Percentiles rank a stretch among this genome's conserved stretches.
Conservation (phyloP, 2,888 invertebrate species). For the Ormyrus rosae region DNA sequence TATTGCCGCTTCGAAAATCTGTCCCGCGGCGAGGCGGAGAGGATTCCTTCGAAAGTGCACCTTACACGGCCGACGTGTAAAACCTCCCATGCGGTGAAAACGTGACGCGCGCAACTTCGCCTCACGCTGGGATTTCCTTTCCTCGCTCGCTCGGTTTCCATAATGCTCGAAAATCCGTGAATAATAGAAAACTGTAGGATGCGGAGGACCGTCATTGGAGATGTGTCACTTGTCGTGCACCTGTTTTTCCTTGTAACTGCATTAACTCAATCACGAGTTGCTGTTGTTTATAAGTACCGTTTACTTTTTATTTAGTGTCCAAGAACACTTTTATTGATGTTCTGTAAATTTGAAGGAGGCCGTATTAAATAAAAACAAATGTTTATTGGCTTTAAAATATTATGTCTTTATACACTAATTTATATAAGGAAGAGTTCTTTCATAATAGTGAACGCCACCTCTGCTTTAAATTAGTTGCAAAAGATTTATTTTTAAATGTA, state of each 20-base stretch:
- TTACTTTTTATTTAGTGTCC: no score
- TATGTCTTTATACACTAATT: no score
- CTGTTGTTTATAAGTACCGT: no score
- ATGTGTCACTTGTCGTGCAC: slow-evolving; percentile 20
- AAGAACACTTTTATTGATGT: no score
- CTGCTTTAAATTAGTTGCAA: no score
- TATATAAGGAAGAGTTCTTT: no score
- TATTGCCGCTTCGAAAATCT: slow-evolving; percentile 58
- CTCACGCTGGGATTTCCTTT: not conserved
- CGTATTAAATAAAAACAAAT: no score
- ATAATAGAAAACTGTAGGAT: slow-evolving; percentile 19
- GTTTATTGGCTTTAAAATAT: no score
- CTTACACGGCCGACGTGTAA: slow-evolving; percentile 26
- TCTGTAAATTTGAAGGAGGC: no score
- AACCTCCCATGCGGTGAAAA: slow-evolving; percentile 23
- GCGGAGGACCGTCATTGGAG: slow-evolving; percentile 1
- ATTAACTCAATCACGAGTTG: not conserved
- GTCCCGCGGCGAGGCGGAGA: slow-evolving; percentile 25
- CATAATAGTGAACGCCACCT: no score
- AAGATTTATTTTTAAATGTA: no score
- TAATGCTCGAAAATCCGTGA: slow-evolving; percentile 27
- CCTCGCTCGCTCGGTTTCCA: not conserved
- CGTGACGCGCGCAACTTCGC: not conserved
- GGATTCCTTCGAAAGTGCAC: slow-evolving; percentile 38
- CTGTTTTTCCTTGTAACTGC: slow-evolving; percentile 24